Conservation (phyloP, 1,140 invertebrate species). For the Aphidius ervi region DNA sequence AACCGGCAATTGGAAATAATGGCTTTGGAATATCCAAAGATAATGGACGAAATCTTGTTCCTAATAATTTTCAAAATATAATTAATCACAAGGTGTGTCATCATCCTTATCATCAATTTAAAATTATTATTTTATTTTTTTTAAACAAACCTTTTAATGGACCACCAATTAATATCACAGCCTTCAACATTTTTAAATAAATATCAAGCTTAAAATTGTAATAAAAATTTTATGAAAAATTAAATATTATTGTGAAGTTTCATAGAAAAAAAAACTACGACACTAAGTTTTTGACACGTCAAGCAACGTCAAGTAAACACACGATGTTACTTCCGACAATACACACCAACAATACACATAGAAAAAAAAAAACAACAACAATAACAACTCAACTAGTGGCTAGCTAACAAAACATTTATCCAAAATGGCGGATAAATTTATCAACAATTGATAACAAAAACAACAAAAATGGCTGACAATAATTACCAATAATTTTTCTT, state of each 20-base stretch:
- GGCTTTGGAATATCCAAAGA: constrained; percentile 96
- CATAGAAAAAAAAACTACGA: not conserved
- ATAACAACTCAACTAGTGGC: too few relatives aligned
- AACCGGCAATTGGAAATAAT: constrained; percentile 92
- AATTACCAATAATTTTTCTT: not conserved
- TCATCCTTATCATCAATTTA: constrained; percentile 17
- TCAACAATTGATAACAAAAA: too few relatives aligned
- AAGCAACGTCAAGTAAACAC: not conserved
- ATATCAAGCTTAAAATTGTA: too few relatives aligned
- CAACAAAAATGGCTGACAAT: not conserved
- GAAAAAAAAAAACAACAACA: too few relatives aligned
- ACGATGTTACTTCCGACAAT: not conserved
- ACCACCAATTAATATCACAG: constrained; percentile 72
- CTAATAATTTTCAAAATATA: constrained; percentile 52
- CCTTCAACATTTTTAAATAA: constrained; percentile 60
- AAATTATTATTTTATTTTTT: constrained; percentile 15
- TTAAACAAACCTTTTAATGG: constrained; percentile 65
- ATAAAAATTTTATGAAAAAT: too few relatives aligned
- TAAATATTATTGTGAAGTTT: too few relatives aligned
- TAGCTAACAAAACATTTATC: too few relatives aligned
- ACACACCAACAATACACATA: too few relatives aligned
- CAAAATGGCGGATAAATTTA: too few relatives aligned
- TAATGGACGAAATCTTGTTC: constrained; percentile 92
- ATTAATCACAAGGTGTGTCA: constrained; percentile 19
- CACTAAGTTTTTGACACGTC: constrained; percentile 4